Percentiles rank a stretch among this genome's conserved stretches.
Evolutionary conservation across 2,797 vertebrate species (phyloP).

Genomic region (Phylloscopus collybita): DNA sequence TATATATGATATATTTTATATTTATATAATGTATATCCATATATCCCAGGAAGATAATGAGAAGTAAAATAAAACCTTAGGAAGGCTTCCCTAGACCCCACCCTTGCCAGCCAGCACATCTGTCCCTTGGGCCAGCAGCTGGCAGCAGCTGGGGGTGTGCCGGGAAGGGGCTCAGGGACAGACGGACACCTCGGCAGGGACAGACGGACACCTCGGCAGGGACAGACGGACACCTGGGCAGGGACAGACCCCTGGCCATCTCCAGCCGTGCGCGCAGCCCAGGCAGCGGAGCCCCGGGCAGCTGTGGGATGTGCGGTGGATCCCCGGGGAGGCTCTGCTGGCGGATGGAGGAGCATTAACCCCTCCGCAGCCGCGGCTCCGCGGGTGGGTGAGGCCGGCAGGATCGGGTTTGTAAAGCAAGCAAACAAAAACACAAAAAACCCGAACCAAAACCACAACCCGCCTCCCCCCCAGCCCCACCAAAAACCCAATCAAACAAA

Average conservation of each 20-base stretch:
- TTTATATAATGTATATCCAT: too few species aligned
- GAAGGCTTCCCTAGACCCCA: too few species aligned
- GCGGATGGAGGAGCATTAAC: neutral
- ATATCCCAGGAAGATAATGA: neutral
- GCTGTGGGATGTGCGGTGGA: neutral
- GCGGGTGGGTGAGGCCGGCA: neutral
- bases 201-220: neutral
- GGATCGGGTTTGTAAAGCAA: neutral
- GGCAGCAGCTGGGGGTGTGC: rapidly evolving
- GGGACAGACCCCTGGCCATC: neutral
- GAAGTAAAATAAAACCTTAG: neutral
- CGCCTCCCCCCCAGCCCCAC: too few species aligned
- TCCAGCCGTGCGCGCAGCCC: too few species aligned
- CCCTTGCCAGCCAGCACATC: neutral
- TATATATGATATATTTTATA: too few species aligned
- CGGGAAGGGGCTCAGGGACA: neutral
- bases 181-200: too few species aligned
- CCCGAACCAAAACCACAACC: too few species aligned
- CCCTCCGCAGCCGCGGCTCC: neutral
- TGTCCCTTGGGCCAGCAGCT: neutral
- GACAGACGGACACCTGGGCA: neutral
- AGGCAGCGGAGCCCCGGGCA: too few species aligned
- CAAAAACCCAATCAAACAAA: neutral
- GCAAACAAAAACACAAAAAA: too few species aligned
- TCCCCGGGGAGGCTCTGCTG: neutral